Evolutionary conservation across 2,797 vertebrate species (phyloP), one percentile per base, ranked within the genome.

Genomic region (Pseudochromis fuscus): DNA sequence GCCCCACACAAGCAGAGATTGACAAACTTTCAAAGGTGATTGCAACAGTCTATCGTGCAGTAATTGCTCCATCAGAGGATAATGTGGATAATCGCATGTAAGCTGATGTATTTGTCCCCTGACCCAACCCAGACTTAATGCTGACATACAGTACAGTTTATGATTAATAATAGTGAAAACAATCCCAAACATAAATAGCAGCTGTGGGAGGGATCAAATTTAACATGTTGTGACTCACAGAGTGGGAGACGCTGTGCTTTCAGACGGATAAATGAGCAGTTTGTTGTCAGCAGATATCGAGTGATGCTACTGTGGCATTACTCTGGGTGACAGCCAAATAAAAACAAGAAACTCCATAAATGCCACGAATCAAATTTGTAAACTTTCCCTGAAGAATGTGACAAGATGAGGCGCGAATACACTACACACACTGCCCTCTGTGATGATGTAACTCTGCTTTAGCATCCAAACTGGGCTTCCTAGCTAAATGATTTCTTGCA

Each of bases 91-190:
- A n/a, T n/a, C n/a, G n/a, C n/a, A n/a, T 19, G 40, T 31, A 30
- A 52, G 56, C 59, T 33, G 28, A 46, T 72, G 5, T 51, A 33
- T 37, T 46, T 28, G 3, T 62, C 13, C 19, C 52, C 9, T 63
- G 3, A 40, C 30, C 15, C 9, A 6, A 16, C 37, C 30, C 6
- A 8, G 5, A 0, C 25, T 60, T 61, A 10, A 38, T 3, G 2
- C 38, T 3, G 7, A 40, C 33, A 33, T 12, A 15, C 18, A 42
- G 33, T 51, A 4, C 18, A 18, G 4, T 60, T 66, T 4, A 8
- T 72, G 61, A 74, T 63, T 46, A 56, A 51, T 66, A 38, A 27
- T 4, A 5, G 16, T 59, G 23, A 79, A 67, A 79, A 74, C 55
- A 67, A 72, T 38, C 9, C 31, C 33, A 59, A 74, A 72, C 58